Conservation (phyloP, 2,113 vertebrate species). For the Misgurnus anguillicaudatus region DNA sequence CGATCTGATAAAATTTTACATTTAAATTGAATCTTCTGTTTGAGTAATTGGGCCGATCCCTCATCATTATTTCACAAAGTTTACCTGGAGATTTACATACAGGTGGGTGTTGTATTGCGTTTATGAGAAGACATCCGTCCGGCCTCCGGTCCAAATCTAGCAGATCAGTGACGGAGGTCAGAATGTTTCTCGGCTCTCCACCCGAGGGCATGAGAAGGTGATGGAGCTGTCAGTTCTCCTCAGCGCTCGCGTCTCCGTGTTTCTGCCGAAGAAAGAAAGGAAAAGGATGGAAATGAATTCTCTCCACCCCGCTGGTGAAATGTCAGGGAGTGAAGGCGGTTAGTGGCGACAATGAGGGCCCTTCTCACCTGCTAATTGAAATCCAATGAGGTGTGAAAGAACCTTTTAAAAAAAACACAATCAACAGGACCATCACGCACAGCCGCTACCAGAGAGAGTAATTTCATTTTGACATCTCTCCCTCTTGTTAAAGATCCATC, state of each 20-base stretch:
- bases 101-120: too few species aligned
- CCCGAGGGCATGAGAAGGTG: neutral
- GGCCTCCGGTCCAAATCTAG: too few species aligned
- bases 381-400: slow-evolving; percentile 66
- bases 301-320: slow-evolving; percentile 49
- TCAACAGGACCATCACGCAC: slow-evolving; percentile 50
- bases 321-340: slow-evolving; percentile 56
- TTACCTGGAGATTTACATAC: slow-evolving; percentile 15
- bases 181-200: neutral
- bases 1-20: slow-evolving; percentile 30
- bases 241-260: neutral
- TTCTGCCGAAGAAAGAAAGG: slow-evolving; percentile 33
- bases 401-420: slow-evolving; percentile 58
- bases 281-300: slow-evolving; percentile 52
- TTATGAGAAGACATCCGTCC: too few species aligned
- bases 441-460: slow-evolving; percentile 38
- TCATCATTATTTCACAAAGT: slow-evolving; percentile 11
- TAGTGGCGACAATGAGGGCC: slow-evolving; percentile 50
- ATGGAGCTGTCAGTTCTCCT: slow-evolving; percentile 33
- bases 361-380: slow-evolving; percentile 63
- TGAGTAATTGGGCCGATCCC: slow-evolving; percentile 32
- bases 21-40: slow-evolving; percentile 37
- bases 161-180: neutral
- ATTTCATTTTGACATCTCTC: slow-evolving; percentile 61
- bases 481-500: slow-evolving; percentile 56